Conservation (phyloP, 2,888 invertebrate species). For the Chaetoderma sp. region DNA sequence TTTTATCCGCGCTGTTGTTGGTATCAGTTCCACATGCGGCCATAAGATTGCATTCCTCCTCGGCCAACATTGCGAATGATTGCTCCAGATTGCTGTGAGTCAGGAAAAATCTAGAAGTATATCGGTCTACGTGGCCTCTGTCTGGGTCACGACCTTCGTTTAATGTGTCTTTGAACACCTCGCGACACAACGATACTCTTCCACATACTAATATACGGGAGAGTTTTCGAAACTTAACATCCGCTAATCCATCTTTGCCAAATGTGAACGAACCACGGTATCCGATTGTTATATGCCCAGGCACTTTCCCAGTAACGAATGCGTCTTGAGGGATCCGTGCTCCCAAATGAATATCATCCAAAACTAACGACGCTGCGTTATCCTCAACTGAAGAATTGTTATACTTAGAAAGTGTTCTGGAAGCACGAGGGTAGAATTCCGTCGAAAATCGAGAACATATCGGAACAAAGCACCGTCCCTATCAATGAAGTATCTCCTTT, state of each 20-base stretch:
- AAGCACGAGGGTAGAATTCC: constrained; percentile 83
- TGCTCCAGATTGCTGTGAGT: constrained; percentile 94
- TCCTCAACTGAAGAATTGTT: background rate
- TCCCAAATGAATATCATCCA: too few relatives aligned
- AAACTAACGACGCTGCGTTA: too few relatives aligned
- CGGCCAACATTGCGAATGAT: constrained; percentile 63
- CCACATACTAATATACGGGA: constrained; percentile 95
- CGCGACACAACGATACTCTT: constrained; percentile 88
- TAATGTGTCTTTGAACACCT: constrained; percentile 91
- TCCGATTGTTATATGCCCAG: constrained; percentile 84
- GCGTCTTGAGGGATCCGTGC: background rate
- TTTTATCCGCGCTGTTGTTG: constrained; percentile 76
- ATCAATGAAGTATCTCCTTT: too few relatives aligned
- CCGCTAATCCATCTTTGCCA: constrained; percentile 95
- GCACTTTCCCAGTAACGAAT: background rate
- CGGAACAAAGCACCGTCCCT: too few relatives aligned
- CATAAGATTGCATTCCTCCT: constrained; percentile 69
- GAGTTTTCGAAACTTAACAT: constrained; percentile 97
- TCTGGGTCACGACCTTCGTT: constrained; percentile 98
- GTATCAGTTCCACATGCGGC: constrained; percentile 52
- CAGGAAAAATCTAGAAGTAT: constrained; percentile 95
- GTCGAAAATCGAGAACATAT: constrained; percentile 92
- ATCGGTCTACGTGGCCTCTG: constrained; percentile 89
- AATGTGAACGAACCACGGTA: constrained; percentile 98
- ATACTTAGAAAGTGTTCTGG: constrained; percentile 85